Evolutionary conservation across 2,113 vertebrate genomes (phyloP), one percentile per base, ranked within the genome.

Genomic region (Thermophis baileyi): DNA sequence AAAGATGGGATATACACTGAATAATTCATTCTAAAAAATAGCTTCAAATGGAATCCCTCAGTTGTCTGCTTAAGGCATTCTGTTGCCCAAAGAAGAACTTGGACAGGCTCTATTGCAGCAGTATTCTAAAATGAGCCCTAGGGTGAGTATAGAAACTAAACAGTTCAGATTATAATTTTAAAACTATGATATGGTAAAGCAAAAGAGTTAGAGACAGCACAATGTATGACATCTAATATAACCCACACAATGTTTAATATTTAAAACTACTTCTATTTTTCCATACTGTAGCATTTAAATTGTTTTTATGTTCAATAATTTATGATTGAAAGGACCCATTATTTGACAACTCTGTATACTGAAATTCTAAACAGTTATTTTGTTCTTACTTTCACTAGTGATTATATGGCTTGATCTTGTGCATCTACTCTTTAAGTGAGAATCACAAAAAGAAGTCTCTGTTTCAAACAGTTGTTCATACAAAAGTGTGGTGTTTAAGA

Each of bases 291-390:
- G 27, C 88, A 60, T 85, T 60, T 92, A 60, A 94, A 55, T 93
- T 93, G 94, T 50, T 85, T 95, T 96, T 94, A 74, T 91, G 88
- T 88, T 88, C 11, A 93, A 2, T 95, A 55, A 55, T 89, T 93
- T 96, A 91, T 93, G 44, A 74, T 87, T 94, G 91, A 95, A 85
- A 93, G 86, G 44, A 93, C 74, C 57, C 40, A 54, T 87, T 94
- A 90, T 94, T 93, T 91, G 63, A 94, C 91, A 95, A 49, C 55
- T 96, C 96, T 94, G 24, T 90, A 11, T 93, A 10, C 93, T 94
- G 57, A 63, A 63, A 63, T 63, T 63, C 27, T 63, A 63, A 63
- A 30, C 57, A 63, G 9, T 63, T 63, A 63, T 63, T 63, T 63
- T 63, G 57, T 63, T 30, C 57, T 60, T 20, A 81, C n/a, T 44